Base-by-base conservation (phyloP, 2,888 invertebrate species). In the Oscheius sp. region DNA sequence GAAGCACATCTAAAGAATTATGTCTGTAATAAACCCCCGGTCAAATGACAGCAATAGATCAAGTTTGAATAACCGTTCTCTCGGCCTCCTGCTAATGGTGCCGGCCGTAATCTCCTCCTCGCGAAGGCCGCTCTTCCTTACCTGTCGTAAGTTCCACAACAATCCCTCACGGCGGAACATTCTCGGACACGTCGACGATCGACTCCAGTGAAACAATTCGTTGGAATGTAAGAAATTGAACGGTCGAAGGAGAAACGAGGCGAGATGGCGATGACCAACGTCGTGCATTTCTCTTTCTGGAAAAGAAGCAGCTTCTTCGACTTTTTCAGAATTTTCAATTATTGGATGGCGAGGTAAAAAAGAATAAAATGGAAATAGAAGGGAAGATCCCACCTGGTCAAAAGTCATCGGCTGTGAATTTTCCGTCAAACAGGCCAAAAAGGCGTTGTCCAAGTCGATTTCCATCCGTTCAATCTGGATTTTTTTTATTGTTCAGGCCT, bases 161-260 rank as follows among this genome's bases (percentile, higher is more conserved):
- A 84, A n/a, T 76, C 74, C 41, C 66, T 58, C 58, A 83, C 69
- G 16, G 61, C 52, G 13, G 81, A 80, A 61, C 84, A 84, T 69
- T 83, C 80, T 56, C 82, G 69, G 35, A 79, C 80, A 12, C 79
- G 61, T 43, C 84, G 70, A 41, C 76, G 63, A 21, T 83, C 76
- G 35, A 80, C 69, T 59, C 84, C 84, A 21, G 81, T 77, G 75
- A 84, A 84, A 63, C 84, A 84, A 66, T 81, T 79, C 12, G 76
- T 80, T 12, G 84, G 84, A 52, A 83, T 79, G 73, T 82, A 80
- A 7, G 81, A 76, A 41, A 84, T 82, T 1, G 80, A 78, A 27
- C 83, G 61, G 13, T 73, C 77, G 66, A 74, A 79, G 0, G 77
- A 76, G 70, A 83, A 83, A 56, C 75, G 63, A 0, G 81, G 76